These are phyloP conservation scores for Oryzias javanicus DNA, from an alignment of 2,113 vertebrate species.

Conservation along the genomic window DNA sequence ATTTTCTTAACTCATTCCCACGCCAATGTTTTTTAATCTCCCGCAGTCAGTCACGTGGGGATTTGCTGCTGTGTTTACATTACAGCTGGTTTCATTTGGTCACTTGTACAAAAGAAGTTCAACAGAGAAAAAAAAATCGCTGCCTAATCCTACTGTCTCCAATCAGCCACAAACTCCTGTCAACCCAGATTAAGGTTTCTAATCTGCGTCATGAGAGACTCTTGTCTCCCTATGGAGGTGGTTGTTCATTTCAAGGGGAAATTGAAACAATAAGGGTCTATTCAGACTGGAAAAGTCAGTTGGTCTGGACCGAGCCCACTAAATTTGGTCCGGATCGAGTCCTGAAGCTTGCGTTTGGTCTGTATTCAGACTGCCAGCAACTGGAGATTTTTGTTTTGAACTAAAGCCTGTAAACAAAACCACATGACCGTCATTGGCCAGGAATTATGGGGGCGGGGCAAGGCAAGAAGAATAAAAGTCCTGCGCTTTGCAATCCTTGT, in stretches of 20 bases:
- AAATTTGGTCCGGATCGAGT: no score
- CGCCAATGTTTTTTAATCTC: neutral
- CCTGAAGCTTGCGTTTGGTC: no score
- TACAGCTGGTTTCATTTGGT: conserved; percentile 27
- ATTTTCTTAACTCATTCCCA: neutral
- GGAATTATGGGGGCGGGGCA: no score
- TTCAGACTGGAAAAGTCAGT: no score
- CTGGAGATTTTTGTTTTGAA: no score
- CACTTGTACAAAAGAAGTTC: conserved; percentile 45
- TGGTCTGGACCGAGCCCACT: no score
- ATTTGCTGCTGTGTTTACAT: conserved; percentile 41
- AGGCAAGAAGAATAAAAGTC: no score
- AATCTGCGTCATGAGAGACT: conserved; percentile 47
- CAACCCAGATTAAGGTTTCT: conserved; percentile 66
- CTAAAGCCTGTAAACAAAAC: no score
- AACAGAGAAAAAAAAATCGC: conserved; percentile 53
- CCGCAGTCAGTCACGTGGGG: conserved; percentile 11
- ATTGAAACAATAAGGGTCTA: neutral
- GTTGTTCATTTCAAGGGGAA: conserved; percentile 38
- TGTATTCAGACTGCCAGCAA: no score
- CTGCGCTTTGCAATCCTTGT: no score
- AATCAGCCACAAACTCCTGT: conserved; percentile 56
- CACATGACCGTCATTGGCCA: no score
- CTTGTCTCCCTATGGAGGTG: conserved; percentile 1
- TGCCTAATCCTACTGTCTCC: conserved; percentile 58